phyloP scores from a whole-genome alignment of 2,888 invertebrate species.

The Caenorhabditis sinica region DNA sequence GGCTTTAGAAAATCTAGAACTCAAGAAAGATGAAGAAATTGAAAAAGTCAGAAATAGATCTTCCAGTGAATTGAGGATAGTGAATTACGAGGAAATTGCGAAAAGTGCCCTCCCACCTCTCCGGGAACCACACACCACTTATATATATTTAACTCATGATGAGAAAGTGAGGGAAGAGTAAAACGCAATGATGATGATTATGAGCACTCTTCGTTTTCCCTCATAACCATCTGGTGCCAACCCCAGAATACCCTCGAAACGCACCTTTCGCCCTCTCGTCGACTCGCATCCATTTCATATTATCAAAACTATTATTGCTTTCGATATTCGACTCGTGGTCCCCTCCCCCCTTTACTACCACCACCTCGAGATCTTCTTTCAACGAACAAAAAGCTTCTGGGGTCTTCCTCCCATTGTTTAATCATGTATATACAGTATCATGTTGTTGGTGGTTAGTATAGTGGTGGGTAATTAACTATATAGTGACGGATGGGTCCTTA shows the following conservation, averaged over 20 bases:
- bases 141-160: constrained; percentile 64
- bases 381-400: constrained; percentile 11
- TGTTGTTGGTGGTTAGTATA: not conserved
- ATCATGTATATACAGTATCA: constrained; percentile 29
- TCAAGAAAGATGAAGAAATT: constrained; percentile 12
- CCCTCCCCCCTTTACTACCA: not conserved
- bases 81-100: constrained; percentile 35
- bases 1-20: too few relatives aligned
- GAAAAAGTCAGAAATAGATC: not conserved
- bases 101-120: constrained; percentile 16
- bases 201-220: constrained; percentile 39
- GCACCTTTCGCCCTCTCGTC: constrained; percentile 49
- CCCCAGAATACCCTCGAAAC: constrained; percentile 8
- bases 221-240: constrained; percentile 62
- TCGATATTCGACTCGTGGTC: constrained; percentile 4
- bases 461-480: constrained; percentile 15
- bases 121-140: constrained; percentile 34
- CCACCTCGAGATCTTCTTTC: constrained; percentile 34
- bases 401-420: constrained; percentile 1
- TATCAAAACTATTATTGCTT: constrained; percentile 62
- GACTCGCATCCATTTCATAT: constrained; percentile 55
- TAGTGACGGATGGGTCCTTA: constrained; percentile 45
- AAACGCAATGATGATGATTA: constrained; percentile 46
- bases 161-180: constrained; percentile 33
- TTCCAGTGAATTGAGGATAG: not conserved